A percentile compares a stretch with the other conserved stretches of the same genome.
These are phyloP conservation scores for Adrianichthys oophorus DNA, from an alignment of 2,797 vertebrate species.

Conservation along the genomic window DNA sequence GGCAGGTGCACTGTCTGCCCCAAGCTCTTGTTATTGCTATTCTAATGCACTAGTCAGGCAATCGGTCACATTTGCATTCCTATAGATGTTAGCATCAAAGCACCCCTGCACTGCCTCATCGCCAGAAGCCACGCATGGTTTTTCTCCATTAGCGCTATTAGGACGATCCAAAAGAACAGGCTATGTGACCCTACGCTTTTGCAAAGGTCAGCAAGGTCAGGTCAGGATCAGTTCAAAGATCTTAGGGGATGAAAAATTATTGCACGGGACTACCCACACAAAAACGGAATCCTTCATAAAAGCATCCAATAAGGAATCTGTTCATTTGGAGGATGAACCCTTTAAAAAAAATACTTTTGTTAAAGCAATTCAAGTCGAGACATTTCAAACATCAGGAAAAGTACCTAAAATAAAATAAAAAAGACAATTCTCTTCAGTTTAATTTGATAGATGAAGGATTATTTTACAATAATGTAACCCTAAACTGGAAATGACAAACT, in stretches of 20 bases:
- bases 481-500: no score
- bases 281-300: no score
- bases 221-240: constrained; percentile 68
- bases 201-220: constrained; percentile 60
- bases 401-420: no score
- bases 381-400: no score
- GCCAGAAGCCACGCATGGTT: constrained; percentile 48
- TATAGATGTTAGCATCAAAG: constrained; percentile 64
- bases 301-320: no score
- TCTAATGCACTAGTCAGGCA: constrained; percentile 64
- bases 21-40: constrained; percentile 52
- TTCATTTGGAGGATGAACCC: no score
- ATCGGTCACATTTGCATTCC: constrained; percentile 75
- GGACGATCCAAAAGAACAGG: constrained; percentile 50
- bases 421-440: no score
- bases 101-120: constrained; percentile 59
- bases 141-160: constrained; percentile 60
- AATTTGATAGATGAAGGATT: no score
- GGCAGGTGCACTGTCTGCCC: constrained; percentile 67
- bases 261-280: no score
- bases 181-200: constrained; percentile 54
- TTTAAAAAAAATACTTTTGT: no score
- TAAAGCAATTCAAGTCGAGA: no score
- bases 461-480: no score
- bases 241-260: constrained; percentile 63